These are phyloP conservation scores for Platysternon megacephalum DNA, from an alignment of 2,113 vertebrate species.

Conservation along the genomic window DNA sequence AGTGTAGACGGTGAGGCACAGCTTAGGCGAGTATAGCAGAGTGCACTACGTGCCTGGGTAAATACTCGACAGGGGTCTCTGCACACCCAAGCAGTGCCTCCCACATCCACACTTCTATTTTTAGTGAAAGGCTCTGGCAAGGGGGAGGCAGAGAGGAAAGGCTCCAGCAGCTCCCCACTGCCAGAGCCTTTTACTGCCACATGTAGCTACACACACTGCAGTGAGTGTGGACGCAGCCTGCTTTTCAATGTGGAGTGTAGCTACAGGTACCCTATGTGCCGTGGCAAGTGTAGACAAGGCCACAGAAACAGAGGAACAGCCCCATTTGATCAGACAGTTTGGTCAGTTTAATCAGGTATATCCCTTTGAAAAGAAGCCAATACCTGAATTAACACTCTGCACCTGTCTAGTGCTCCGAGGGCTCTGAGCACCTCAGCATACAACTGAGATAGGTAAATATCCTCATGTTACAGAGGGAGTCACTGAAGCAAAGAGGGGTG, in stretches of 20 bases:
- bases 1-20: background rate
- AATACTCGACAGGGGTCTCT: background rate
- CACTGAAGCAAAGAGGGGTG: background rate
- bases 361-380: background rate
- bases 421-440: background rate
- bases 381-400: background rate
- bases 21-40: background rate
- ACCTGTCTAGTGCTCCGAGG: background rate
- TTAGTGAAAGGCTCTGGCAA: background rate
- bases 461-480: background rate
- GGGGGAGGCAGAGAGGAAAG: background rate
- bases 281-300: background rate
- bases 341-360: background rate
- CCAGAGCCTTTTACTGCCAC: background rate
- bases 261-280: background rate
- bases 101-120: background rate
- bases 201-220: background rate
- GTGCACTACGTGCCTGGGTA: background rate
- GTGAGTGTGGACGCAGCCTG: background rate
- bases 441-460: background rate
- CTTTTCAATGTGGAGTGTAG: background rate
- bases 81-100: background rate
- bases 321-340: background rate
- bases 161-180: background rate
- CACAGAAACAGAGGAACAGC: background rate